Evolutionary conservation across 2,797 vertebrate species (phyloP), one percentile per base, ranked within the genome.

Genomic region (Discoglossus pictus): DNA sequence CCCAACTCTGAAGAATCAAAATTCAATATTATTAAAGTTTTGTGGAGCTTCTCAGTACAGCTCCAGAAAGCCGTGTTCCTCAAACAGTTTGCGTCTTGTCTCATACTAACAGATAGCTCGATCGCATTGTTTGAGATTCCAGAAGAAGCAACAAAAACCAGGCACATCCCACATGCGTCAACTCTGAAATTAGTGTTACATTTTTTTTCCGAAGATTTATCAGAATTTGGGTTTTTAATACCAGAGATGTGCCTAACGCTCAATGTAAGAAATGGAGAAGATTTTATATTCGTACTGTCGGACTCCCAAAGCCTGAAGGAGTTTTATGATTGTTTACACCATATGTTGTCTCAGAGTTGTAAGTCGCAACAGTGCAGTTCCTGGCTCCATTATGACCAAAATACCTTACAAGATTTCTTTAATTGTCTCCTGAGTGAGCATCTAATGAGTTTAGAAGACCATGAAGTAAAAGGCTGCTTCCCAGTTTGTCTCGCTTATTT

Each of bases 31-130:
- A 77, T 76, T 71, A 87, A 78, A 68, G 81, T 94, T 38, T 76
- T 92, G 65, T 99, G 95, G 94, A 92, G 91, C 78, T 90, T 92
- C 80, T 91, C 89, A 65, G 77, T 99, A 65, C 86, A 90, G 25
- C 77, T 93, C 65, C 81, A 89, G 58, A 83, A 85, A 58, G 83
- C 69, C 40, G 75, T 90, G 74, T 83, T 83, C 73, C 7, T 36
- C 2, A 64, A 27, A 11, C 93, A 92, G 79, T 91, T 86, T 46
- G 83, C 86, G 12, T 91, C 83, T 55, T 98, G 95, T 80, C 85
- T 98, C 42, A 93, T 93, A 72, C 83, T 96, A 78, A 93, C 86
- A 0, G 84, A 91, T 53, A 81, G 67, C 0, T 74, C 85, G 52
- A 64, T 98, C 1, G 91, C 87, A 1, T 82, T 98, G 59, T 86